phyloP scores from a whole-genome alignment of 2,797 vertebrate genomes.

The Pteronotus mesoamericanus region DNA sequence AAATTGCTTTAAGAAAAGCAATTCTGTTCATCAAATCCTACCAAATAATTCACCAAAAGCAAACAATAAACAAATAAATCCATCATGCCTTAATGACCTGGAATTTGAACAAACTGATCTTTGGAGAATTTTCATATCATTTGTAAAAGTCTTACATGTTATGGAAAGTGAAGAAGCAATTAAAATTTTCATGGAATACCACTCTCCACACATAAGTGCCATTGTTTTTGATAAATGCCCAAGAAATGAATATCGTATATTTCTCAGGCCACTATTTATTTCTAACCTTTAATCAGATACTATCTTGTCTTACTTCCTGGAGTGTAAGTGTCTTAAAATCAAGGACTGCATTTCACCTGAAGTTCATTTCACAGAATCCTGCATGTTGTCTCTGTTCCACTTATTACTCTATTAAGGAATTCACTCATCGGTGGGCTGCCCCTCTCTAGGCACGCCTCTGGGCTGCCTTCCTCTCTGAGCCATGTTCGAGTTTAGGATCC shows the following conservation, averaged over 20 bases:
- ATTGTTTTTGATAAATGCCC: neutral
- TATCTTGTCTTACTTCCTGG: neutral
- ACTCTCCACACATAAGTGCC: neutral
- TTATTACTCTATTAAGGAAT: neutral
- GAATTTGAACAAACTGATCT: neutral
- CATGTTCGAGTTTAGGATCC: neutral
- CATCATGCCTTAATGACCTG: neutral
- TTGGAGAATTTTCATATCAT: neutral
- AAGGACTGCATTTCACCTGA: neutral
- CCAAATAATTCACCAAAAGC: neutral
- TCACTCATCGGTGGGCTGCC: too few relatives aligned
- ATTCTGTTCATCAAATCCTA: neutral
- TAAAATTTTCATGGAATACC: neutral
- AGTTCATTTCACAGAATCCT: neutral
- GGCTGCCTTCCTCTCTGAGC: neutral
- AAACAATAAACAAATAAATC: neutral
- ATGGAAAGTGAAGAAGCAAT: neutral
- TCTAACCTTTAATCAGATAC: neutral
- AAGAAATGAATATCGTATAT: neutral
- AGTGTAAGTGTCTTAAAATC: neutral
- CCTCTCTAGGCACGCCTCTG: neutral
- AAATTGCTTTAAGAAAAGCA: neutral
- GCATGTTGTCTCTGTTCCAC: neutral
- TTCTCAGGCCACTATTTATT: neutral
- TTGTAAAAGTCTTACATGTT: neutral